These are phyloP conservation scores for Trilocha varians DNA, from an alignment of 2,888 invertebrate genomes.

Conservation along the genomic window DNA sequence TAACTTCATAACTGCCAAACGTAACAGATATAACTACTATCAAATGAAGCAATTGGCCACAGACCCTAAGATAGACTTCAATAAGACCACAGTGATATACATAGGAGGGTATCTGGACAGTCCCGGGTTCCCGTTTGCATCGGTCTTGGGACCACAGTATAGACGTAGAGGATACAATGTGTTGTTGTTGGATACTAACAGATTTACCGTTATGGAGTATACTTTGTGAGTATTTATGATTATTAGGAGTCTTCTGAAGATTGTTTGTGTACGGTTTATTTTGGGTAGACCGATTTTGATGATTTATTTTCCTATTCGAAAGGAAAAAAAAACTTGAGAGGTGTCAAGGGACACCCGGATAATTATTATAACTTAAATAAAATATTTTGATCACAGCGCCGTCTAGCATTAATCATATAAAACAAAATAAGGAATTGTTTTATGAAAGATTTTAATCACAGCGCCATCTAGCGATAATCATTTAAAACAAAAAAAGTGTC, in stretches of 20 bases:
- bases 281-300: background rate
- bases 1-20: constrained; percentile 11
- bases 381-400: too few relatives aligned
- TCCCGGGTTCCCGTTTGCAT: constrained; percentile 25
- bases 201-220: constrained; percentile 39
- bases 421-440: too few relatives aligned
- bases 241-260: too few relatives aligned
- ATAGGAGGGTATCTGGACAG: constrained; percentile 46
- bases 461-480: too few relatives aligned
- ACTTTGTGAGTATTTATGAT: constrained; percentile 36
- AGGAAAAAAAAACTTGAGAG: too few relatives aligned
- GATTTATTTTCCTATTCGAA: too few relatives aligned
- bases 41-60: constrained; percentile 31
- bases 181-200: constrained; percentile 32
- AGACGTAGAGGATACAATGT: constrained; percentile 39
- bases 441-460: too few relatives aligned
- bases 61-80: constrained; percentile 29
- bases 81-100: constrained; percentile 38
- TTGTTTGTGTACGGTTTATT: background rate
- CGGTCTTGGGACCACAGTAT: constrained; percentile 23
- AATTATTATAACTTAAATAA: too few relatives aligned
- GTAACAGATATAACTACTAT: constrained; percentile 36
- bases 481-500: too few relatives aligned
- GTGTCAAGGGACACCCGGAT: too few relatives aligned
- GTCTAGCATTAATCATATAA: too few relatives aligned